Percentiles rank a stretch among this genome's conserved stretches.
Conservation (phyloP, 2,113 vertebrate genomes). For the Brachionichthys hirsutus region DNA sequence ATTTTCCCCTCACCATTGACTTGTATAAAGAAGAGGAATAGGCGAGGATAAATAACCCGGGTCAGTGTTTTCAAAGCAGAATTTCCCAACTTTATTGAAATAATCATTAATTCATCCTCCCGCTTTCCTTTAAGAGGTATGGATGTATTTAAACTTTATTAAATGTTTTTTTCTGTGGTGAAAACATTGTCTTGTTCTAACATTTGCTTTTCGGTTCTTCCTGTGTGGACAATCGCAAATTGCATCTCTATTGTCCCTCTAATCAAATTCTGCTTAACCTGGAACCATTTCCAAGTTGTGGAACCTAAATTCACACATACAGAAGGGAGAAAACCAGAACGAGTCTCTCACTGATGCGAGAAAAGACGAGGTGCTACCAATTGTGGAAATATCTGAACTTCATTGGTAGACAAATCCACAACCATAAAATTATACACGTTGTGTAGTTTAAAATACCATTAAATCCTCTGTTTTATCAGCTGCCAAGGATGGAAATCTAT, state of each 20-base stretch:
- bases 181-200: too few relatives aligned
- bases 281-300: neutral
- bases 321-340: neutral
- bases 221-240: conserved; percentile 6
- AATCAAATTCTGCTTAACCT: neutral
- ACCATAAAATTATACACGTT: conserved; percentile 50
- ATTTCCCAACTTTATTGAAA: too few relatives aligned
- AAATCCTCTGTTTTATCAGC: conserved; percentile 61
- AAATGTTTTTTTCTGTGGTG: too few relatives aligned
- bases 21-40: too few relatives aligned
- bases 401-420: conserved; percentile 28
- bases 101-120: too few relatives aligned
- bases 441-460: conserved; percentile 51
- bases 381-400: conserved; percentile 39
- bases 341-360: neutral
- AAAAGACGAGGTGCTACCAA: conserved; percentile 16
- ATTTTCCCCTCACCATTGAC: neutral
- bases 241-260: too few relatives aligned
- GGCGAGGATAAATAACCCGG: too few relatives aligned
- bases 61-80: too few relatives aligned
- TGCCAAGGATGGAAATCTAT: conserved; percentile 65
- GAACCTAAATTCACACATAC: neutral
- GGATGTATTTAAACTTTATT: too few relatives aligned
- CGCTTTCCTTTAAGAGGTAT: too few relatives aligned
- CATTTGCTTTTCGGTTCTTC: neutral